Evolutionary conservation across 2,797 vertebrate genomes (phyloP).

Genomic region (Heterohyrax brucei): DNA sequence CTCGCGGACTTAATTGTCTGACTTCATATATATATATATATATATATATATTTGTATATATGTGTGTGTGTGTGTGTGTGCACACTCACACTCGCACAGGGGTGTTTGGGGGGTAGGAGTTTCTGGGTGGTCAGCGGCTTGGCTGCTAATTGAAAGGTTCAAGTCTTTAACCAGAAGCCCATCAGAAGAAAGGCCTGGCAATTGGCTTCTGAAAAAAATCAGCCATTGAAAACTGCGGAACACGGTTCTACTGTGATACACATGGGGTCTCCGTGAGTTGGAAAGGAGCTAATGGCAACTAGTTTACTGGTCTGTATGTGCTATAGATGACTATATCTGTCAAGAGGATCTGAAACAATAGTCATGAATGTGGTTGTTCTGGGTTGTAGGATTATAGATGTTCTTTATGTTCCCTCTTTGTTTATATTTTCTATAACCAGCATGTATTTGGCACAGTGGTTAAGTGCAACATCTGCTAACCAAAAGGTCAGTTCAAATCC

Average conservation of each 20-base stretch:
- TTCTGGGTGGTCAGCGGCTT: background rate
- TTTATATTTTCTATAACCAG: constrained; percentile 64
- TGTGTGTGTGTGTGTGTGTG: no score
- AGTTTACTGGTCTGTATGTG: background rate
- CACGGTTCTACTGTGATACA: background rate
- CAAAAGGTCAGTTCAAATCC: no score
- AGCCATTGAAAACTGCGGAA: background rate
- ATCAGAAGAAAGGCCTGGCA: no score
- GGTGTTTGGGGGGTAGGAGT: background rate
- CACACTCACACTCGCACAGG: no score
- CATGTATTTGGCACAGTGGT: background rate
- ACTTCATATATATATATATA: no score
- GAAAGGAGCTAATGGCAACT: background rate
- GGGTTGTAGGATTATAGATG: background rate
- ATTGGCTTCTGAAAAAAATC: no score
- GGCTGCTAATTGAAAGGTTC: no score
- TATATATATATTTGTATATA: no score
- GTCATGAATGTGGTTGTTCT: background rate
- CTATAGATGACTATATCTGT: background rate
- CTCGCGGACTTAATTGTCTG: no score
- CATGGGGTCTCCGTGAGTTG: background rate
- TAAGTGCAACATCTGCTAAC: no score
- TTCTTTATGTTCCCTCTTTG: background rate
- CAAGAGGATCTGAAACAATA: constrained; percentile 9
- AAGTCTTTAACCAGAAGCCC: no score